Evolutionary conservation across 2,888 invertebrate species (phyloP), one percentile per base, ranked within the genome.

Genomic region (Agrochola macilenta): DNA sequence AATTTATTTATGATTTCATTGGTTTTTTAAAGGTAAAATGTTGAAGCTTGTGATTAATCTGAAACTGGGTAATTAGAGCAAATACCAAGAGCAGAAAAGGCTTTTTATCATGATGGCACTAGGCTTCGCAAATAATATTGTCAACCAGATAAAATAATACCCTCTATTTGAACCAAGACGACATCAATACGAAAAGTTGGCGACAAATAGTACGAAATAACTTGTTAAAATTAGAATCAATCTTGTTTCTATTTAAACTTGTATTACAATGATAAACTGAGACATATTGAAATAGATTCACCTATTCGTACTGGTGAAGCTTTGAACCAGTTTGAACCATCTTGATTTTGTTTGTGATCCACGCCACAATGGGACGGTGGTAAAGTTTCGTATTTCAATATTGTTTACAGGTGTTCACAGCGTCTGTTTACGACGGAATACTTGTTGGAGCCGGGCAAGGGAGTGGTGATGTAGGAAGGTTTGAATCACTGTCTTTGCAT

Each of bases 361-460:
- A 60, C 63, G 30, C 64, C 23, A 60, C 63, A 52, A 64, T 35
- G 52, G 49, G 39, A 30, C 35, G n/a, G 46, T 26, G 49, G 30
- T 30, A 52, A 64, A 65, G 74, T 81, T 83, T 71, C 60, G 64
- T 12, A 57, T 54, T 79, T 49, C 65, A 76, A 74, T 74, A 64
- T 26, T 78, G 78, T 77, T 68, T 54, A 52, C 54, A 75, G 75
- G 68, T 70, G 74, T 71, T 68, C 9, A 57, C 17, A 71, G 64
- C 76, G 17, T 76, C 70, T 84, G 72, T 70, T 73, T 76, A 64
- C 20, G 70, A 84, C 66, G 35, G 65, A 35, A 35, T 61, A 83
- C 60, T 83, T 79, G 81, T 81, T 68, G 64, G 61, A 61, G n/a
- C 46, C 35, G 35, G 23, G 68, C 4, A 71, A 52, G 46, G 54